Evolutionary conservation across 2,888 invertebrate genomes (phyloP).

Genomic region (Antitype chi): DNA sequence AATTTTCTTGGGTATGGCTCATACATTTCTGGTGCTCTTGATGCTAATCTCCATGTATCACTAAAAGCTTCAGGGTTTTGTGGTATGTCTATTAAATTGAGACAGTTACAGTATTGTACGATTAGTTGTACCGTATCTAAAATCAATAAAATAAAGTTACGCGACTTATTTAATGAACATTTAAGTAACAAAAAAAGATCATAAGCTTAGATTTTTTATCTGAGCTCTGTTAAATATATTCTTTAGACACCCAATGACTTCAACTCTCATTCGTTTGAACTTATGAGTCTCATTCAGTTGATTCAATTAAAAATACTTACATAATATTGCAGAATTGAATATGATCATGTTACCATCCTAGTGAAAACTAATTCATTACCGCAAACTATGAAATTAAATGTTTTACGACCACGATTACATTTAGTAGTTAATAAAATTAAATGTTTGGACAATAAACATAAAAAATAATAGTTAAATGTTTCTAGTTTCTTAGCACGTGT

Average conservation of each 20-base stretch:
- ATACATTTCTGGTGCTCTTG: slow-evolving; percentile 14
- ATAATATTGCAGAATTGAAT: slow-evolving; percentile 59
- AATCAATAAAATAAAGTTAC: slow-evolving; percentile 29
- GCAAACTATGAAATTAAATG: slow-evolving; percentile 36
- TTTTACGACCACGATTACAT: slow-evolving; percentile 5
- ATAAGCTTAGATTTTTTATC: neutral
- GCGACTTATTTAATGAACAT: too few relatives aligned
- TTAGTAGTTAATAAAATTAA: slow-evolving; percentile 33
- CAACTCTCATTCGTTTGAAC: neutral
- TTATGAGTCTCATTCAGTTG: neutral
- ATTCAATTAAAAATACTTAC: slow-evolving; percentile 68
- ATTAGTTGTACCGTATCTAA: slow-evolving; percentile 64
- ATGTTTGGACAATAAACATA: slow-evolving; percentile 25
- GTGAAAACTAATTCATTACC: slow-evolving; percentile 32
- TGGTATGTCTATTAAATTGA: slow-evolving; percentile 70
- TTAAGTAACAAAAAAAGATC: neutral
- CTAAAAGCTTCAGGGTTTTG: slow-evolving; percentile 18
- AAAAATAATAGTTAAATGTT: slow-evolving; percentile 14
- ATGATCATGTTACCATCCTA: slow-evolving; percentile 72
- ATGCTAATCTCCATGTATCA: slow-evolving; percentile 3
- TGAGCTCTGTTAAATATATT: neutral
- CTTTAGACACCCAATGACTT: neutral
- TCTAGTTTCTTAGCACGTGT: neutral
- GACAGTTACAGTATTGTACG: slow-evolving; percentile 60
- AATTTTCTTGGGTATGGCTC: slow-evolving; percentile 24